Conservation (phyloP, 2,113 vertebrate genomes). For the Neotragus moschatus region DNA sequence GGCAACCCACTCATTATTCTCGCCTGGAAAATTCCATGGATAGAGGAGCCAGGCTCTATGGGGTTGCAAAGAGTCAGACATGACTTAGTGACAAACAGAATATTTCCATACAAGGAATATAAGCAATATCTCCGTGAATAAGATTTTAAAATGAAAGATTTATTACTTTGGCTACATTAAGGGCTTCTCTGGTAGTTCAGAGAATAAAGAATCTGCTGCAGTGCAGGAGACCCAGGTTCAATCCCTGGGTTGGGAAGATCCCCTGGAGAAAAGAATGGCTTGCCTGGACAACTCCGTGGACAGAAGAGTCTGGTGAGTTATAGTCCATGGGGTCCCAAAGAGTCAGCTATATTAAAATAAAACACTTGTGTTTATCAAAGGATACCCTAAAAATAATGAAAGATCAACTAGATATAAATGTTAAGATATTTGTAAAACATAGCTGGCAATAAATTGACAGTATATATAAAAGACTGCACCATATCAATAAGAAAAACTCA, state of each 20-base stretch:
- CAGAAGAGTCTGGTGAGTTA: background rate
- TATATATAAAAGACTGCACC: background rate
- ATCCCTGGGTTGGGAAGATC: background rate
- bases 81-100: background rate
- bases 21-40: background rate
- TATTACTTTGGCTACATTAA: background rate
- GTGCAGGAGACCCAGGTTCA: background rate
- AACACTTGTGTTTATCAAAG: background rate
- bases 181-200: background rate
- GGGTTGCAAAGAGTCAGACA: background rate
- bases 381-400: background rate
- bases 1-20: background rate
- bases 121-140: background rate
- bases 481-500: background rate
- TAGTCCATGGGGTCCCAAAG: background rate
- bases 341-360: background rate
- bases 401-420: background rate
- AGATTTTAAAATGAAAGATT: background rate
- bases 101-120: background rate
- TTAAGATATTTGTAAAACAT: background rate
- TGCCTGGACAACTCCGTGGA: background rate
- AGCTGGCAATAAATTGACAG: background rate
- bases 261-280: background rate
- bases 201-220: background rate
- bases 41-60: background rate